Base-by-base conservation (phyloP, 2,888 invertebrate species). In the Drosophila mimetica region DNA sequence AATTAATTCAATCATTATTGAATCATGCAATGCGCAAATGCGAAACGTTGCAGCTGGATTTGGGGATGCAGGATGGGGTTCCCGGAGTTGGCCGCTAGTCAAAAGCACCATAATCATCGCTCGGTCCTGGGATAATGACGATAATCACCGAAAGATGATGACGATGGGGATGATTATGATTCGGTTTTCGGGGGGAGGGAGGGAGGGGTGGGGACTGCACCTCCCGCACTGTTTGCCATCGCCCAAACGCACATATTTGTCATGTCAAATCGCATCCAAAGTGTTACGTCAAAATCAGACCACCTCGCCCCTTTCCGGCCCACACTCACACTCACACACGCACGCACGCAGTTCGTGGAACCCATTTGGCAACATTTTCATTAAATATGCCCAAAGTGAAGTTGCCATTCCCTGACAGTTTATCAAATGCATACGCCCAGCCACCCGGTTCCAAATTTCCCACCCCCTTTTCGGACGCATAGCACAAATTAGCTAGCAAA, bases 1-100 rank as follows among this genome's bases (percentile, higher is more conserved):
- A 91, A 91, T 91, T 91, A 91, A 91, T 90, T 90, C 90, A 90
- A 90, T 90, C 90, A 91, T 91, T 90, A 90, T 91, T 90, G 90
- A 89, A 91, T 90, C 91, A 90, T 88, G 89, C 89, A 87, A 86
- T 82, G 88, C 83, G 88, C 87, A 86, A 79, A 77, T 82, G 82
- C 88, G 77, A 87, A 82, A 77, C 80, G 53, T 52, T 63, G 63
- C 63, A 63, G 66, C 63, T 67, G 55, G 20, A n/a, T 30, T 30
- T 4, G 30, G 30, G 41, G 20, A 41, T 41, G 41, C 41, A 42
- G 41, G 34, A 11, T 39, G 39, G 6, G 5, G 39, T 20, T 11
- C 9, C 44, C 16, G 28, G 44, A 14, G 28, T 28, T 16, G 14
- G 25, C 44, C 44, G 44, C 28, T 44, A 44, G 44, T 44, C 44